These are phyloP conservation scores for Anolis sagrei DNA, from an alignment of 2,113 vertebrate genomes.

Conservation along the genomic window DNA sequence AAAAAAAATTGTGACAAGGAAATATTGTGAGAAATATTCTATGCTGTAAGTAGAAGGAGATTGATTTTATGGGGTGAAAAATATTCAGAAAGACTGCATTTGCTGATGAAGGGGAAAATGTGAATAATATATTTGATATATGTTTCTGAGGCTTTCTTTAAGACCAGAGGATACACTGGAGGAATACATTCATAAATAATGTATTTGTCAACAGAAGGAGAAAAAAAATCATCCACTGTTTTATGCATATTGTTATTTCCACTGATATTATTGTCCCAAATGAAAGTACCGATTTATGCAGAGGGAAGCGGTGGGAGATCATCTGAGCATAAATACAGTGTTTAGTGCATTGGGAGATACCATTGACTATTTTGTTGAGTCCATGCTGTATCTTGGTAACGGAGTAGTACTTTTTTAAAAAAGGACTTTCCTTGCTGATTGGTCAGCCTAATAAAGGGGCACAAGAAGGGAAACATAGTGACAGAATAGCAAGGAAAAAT, in stretches of 20 bases:
- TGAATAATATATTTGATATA: constrained; percentile 13
- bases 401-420: constrained; percentile 3
- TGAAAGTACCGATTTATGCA: neutral
- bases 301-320: neutral
- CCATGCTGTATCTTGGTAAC: neutral
- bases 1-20: neutral
- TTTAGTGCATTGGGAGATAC: neutral
- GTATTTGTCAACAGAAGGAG: neutral
- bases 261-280: constrained; percentile 20
- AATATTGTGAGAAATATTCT: constrained; percentile 14
- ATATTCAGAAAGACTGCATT: neutral
- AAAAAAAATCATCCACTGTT: neutral
- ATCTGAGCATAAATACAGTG: constrained; percentile 6
- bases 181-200: neutral
- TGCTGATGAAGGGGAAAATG: neutral
- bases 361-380: neutral
- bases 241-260: neutral
- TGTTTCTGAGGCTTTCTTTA: constrained; percentile 1
- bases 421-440: neutral
- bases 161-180: neutral
- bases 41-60: neutral
- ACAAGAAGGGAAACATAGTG: neutral
- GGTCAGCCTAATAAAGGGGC: neutral
- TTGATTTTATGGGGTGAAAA: constrained; percentile 35
- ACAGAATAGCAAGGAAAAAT: neutral